Evolutionary conservation across 2,888 invertebrate species (phyloP).

Genomic region (Pocota personata): DNA sequence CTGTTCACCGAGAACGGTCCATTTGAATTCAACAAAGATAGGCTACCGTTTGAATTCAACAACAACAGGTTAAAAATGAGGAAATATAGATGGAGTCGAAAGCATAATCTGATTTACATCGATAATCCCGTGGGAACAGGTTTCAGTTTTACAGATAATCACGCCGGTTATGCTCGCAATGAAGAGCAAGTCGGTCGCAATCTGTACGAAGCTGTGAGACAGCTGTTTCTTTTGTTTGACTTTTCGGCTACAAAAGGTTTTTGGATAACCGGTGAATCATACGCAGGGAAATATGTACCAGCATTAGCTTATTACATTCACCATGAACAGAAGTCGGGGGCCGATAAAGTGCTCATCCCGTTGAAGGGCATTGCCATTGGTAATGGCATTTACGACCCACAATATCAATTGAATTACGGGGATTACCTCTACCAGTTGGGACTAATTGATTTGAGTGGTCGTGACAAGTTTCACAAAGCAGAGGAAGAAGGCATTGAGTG

Average conservation of each 20-base stretch:
- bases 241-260: conserved; percentile 90
- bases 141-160: conserved; percentile 92
- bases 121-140: conserved; percentile 97
- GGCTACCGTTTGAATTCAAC: conserved; percentile 86
- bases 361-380: conserved; percentile 86
- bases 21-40: conserved; percentile 84
- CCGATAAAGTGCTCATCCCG: conserved; percentile 79
- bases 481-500: conserved; percentile 84
- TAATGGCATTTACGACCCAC: conserved; percentile 91
- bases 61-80: conserved; percentile 84
- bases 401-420: conserved; percentile 89
- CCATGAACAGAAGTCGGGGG: conserved; percentile 83
- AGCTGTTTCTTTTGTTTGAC: conserved; percentile 93
- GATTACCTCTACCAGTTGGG: conserved; percentile 92
- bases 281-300: conserved; percentile 91
- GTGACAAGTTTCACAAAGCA: conserved; percentile 85
- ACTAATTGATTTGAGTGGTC: conserved; percentile 84
- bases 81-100: conserved; percentile 91
- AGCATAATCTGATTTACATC: conserved; percentile 92
- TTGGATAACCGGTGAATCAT: conserved; percentile 95
- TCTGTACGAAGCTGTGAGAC: conserved; percentile 89
- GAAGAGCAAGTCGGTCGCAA: conserved; percentile 92
- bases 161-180: conserved; percentile 90
- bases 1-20: conserved; percentile 94
- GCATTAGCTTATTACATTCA: conserved; percentile 87